Evolutionary conservation across 2,113 vertebrate genomes (phyloP).

Genomic region (Pelusios castaneus): DNA sequence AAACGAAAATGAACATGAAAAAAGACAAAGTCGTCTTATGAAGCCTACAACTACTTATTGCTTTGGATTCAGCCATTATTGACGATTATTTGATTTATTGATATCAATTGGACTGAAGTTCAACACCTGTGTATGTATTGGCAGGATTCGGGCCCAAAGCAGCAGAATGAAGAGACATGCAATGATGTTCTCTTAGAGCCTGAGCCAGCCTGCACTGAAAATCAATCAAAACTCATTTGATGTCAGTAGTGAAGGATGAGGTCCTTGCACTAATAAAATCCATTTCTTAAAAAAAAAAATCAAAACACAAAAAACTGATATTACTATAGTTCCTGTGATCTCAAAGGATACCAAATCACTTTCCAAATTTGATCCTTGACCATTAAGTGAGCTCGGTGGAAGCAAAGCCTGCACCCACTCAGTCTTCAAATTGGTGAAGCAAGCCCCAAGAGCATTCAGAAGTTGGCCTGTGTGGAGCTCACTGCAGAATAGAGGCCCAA

Average conservation of each 20-base stretch:
- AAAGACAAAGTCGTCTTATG: background rate
- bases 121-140: background rate
- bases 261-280: background rate
- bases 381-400: background rate
- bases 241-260: background rate
- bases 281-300: background rate
- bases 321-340: background rate
- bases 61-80: background rate
- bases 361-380: fast-evolving
- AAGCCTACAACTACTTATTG: background rate
- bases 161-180: background rate
- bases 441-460: background rate
- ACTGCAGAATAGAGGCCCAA: background rate
- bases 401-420: background rate
- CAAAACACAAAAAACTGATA: background rate
- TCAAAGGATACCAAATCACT: background rate
- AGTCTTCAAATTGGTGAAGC: background rate
- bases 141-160: background rate
- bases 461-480: background rate
- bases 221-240: background rate
- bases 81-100: background rate
- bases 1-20: background rate
- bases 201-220: background rate
- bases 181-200: background rate
- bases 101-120: background rate